Base-by-base conservation (phyloP, 1,140 invertebrate species). In the Anagrus nilaparvatae region DNA sequence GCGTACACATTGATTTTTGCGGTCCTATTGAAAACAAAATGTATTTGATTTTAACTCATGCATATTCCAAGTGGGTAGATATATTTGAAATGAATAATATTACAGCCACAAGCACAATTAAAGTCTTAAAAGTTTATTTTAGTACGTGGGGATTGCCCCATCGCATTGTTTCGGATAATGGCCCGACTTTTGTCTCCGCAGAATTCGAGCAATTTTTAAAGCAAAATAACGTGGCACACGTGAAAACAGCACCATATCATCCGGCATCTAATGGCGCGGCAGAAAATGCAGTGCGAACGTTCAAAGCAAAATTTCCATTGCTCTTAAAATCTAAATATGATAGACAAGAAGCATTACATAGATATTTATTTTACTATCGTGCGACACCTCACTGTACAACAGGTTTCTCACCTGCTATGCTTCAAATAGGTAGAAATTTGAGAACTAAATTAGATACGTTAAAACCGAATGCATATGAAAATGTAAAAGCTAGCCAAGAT, bases 261-360 rank as follows among this genome's bases (percentile, higher is more conserved):
- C 59, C 59, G 25, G 50, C 60, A 3, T 57, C 59, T 14, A 61
- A 62, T 43, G 58, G 59, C 0, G 50, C 53, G 17, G 55, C 61
- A 1, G 55, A 61, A 44, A 52, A 60, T 16, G 51, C 55, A 41
- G 51, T 59, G 1, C 50, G 52, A 40, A 53, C 50, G 13, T 55
- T 62, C 36, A 61, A 60, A 49, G 40, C n/a, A n/a, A n/a, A n/a
- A n/a, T n/a, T n/a, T n/a, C n/a, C n/a, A n/a, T n/a, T n/a, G n/a
- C n/a, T n/a, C n/a, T n/a, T n/a, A n/a, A n/a, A n/a, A n/a, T n/a
- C n/a, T n/a, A n/a, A n/a, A n/a, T n/a, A n/a, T n/a, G n/a, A n/a
- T n/a, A n/a, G n/a, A n/a, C n/a, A n/a, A n/a, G n/a, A n/a, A n/a
- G n/a, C n/a, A n/a, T n/a, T n/a, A n/a, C n/a, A n/a, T n/a, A n/a